Evolutionary conservation across 2,888 invertebrate genomes (phyloP).

Genomic region (Elmis aenea): DNA sequence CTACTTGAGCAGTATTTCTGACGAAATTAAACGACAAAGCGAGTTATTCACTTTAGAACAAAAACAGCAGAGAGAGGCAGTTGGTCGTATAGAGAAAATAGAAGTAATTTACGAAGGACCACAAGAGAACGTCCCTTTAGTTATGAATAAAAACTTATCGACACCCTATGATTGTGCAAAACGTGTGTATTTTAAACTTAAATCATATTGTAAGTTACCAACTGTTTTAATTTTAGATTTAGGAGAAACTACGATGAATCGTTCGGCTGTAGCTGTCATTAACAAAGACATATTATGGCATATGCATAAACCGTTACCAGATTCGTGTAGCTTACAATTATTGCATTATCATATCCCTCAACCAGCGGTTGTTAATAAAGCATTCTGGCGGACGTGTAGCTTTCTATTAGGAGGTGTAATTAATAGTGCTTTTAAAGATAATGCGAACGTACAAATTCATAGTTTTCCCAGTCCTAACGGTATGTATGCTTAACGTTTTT

Average conservation of each 20-base stretch:
- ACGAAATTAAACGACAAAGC: slow-evolving; percentile 54
- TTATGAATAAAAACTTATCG: slow-evolving; percentile 89
- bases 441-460: slow-evolving; percentile 70
- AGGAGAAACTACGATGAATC: slow-evolving; percentile 62
- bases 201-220: not conserved
- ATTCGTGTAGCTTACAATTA: slow-evolving; percentile 58
- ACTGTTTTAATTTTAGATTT: slow-evolving; percentile 57
- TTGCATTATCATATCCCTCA: slow-evolving; percentile 61
- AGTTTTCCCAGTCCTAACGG: slow-evolving; percentile 88
- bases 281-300: slow-evolving; percentile 82
- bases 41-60: slow-evolving; percentile 74
- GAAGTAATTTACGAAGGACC: slow-evolving; percentile 73
- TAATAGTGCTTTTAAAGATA: slow-evolving; percentile 73
- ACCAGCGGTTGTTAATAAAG: slow-evolving; percentile 62
- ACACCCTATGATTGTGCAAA: slow-evolving; percentile 90
- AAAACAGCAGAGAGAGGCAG: slow-evolving; percentile 62
- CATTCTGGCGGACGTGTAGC: slow-evolving; percentile 92
- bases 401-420: slow-evolving; percentile 80
- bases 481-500: slow-evolving; percentile 47
- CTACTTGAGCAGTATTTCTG: slow-evolving; percentile 20
- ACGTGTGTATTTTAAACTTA: slow-evolving; percentile 54
- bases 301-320: slow-evolving; percentile 79
- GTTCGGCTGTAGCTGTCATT: slow-evolving; percentile 74
- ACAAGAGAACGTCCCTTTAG: slow-evolving; percentile 66
- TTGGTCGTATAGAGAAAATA: slow-evolving; percentile 89